Conservation (phyloP, 2,797 vertebrate species). For the Chrysocyon brachyurus region DNA sequence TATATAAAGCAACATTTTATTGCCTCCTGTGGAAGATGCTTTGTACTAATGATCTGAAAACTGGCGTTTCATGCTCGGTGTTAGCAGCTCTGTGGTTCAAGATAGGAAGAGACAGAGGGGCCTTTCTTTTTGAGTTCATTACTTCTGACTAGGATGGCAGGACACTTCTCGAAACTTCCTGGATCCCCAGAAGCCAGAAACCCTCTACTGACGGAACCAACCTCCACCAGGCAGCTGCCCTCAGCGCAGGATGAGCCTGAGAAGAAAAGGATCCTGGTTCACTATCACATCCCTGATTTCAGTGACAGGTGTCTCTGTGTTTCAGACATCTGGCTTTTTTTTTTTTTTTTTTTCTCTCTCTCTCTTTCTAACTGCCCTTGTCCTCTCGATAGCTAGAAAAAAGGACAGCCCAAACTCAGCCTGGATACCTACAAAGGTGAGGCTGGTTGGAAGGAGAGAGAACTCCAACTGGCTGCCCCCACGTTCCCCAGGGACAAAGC, state of each 20-base stretch:
- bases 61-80: slow-evolving; percentile 57
- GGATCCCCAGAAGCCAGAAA: slow-evolving; percentile 34
- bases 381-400: slow-evolving; percentile 68
- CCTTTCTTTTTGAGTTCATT: slow-evolving; percentile 74
- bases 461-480: slow-evolving; percentile 68
- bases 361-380: slow-evolving; percentile 35
- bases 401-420: slow-evolving; percentile 66
- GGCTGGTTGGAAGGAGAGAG: slow-evolving; percentile 61
- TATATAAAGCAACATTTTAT: slow-evolving; percentile 73
- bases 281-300: not conserved
- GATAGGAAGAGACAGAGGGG: slow-evolving; percentile 39
- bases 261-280: not conserved
- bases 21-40: slow-evolving; percentile 69
- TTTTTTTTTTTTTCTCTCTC: too few species aligned
- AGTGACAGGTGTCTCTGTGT: not conserved
- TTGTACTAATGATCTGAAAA: slow-evolving; percentile 69
- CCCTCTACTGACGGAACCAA: slow-evolving; percentile 8
- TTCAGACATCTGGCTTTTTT: slow-evolving; percentile 52
- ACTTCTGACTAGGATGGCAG: not conserved
- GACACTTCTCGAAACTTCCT: not conserved
- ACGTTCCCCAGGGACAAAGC: slow-evolving; percentile 58
- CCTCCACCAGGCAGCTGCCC: not conserved
- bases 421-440: slow-evolving; percentile 45
- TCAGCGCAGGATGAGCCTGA: not conserved
- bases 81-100: slow-evolving; percentile 69